A percentile compares a stretch with the other conserved stretches of the same genome.
Evolutionary conservation across 1,140 invertebrate species (phyloP).

Genomic region (Spodoptera frugiperda): DNA sequence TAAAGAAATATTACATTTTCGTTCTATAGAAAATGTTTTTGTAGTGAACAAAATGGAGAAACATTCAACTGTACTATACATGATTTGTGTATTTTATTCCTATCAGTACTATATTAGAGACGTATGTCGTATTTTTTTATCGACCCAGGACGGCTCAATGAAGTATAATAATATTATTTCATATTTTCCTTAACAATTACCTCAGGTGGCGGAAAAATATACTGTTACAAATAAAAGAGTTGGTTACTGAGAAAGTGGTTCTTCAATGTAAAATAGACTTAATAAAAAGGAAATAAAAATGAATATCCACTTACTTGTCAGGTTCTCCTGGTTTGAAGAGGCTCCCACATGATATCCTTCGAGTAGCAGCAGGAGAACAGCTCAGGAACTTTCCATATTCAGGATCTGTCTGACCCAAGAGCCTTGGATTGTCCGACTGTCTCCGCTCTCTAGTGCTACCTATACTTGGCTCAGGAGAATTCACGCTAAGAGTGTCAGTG

Average conservation of each 20-base stretch:
- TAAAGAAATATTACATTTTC: conserved; percentile 9
- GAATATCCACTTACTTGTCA: conserved; percentile 84
- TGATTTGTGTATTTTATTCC: too few relatives aligned
- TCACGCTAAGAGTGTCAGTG: conserved; percentile 76
- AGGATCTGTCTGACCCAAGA: conserved; percentile 86
- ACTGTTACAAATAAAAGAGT: too few relatives aligned
- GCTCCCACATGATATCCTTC: conserved; percentile 92
- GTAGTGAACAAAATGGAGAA: background rate
- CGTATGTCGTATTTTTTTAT: background rate
- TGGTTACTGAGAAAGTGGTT: too few relatives aligned
- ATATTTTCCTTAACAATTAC: too few relatives aligned
- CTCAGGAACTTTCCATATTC: conserved; percentile 88
- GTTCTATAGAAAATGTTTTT: background rate
- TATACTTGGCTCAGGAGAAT: conserved; percentile 78
- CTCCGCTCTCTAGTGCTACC: conserved; percentile 78
- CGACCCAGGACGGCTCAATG: background rate
- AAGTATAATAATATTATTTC: background rate
- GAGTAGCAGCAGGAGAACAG: conserved; percentile 91
- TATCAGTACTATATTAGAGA: too few relatives aligned
- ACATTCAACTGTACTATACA: too few relatives aligned
- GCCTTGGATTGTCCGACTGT: conserved; percentile 87
- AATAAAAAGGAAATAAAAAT: background rate
- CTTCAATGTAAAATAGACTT: too few relatives aligned
- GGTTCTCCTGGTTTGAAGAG: conserved; percentile 89
- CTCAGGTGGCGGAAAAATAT: too few relatives aligned